Conservation (phyloP, 2,113 vertebrate genomes). For the Ellobius talpinus region DNA sequence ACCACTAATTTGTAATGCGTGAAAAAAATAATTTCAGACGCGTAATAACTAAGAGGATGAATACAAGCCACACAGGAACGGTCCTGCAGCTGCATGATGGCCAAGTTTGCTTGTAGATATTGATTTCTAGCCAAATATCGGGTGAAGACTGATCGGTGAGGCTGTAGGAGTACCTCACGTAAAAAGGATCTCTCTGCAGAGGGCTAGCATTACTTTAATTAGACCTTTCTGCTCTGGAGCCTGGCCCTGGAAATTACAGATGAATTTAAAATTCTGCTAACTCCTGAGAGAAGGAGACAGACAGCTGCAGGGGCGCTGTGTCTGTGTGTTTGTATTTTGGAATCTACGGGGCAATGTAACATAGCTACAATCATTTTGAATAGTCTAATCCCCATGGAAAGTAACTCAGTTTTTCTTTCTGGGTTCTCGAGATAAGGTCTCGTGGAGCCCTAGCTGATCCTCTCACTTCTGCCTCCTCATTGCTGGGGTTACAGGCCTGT, state of each 20-base stretch:
- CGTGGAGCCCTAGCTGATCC: background rate
- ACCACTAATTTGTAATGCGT: background rate
- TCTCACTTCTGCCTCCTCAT: background rate
- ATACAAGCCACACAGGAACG: background rate
- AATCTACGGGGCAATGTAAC: background rate
- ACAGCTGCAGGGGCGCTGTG: background rate
- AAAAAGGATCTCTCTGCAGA: background rate
- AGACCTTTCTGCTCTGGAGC: background rate
- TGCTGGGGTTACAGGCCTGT: background rate
- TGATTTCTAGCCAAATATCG: conserved; percentile 21
- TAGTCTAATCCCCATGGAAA: background rate
- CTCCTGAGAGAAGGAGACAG: background rate
- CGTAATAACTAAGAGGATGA: background rate
- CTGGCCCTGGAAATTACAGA: background rate
- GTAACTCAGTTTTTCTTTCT: background rate
- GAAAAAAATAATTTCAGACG: background rate
- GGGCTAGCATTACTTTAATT: background rate
- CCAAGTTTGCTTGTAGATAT: background rate
- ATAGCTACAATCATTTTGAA: too few relatives aligned
- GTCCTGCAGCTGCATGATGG: background rate
- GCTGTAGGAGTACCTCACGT: background rate
- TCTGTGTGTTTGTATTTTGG: conserved; percentile 19
- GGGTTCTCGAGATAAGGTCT: background rate
- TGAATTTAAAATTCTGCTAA: conserved; percentile 9
- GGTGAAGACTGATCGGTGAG: background rate